A percentile compares a stretch with the other conserved stretches of the same genome.
These are phyloP conservation scores for Metallyticus violacea DNA, from an alignment of 2,888 invertebrate genomes.

Conservation along the genomic window DNA sequence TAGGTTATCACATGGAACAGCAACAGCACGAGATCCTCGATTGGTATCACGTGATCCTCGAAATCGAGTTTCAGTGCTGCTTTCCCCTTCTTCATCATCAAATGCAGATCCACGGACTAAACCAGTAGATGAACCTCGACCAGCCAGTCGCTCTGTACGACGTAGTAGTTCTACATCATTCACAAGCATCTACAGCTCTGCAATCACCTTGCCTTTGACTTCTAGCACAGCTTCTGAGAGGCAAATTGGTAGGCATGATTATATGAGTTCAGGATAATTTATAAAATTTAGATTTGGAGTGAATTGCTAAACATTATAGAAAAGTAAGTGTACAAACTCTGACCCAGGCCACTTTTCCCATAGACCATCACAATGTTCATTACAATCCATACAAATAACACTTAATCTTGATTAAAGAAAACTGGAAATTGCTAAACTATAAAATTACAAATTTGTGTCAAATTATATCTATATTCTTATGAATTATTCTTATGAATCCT, in stretches of 20 bases:
- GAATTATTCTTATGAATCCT: too few species aligned
- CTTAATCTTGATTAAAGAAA: too few species aligned
- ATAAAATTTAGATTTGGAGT: too few species aligned
- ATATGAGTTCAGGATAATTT: too few species aligned
- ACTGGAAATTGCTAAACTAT: too few species aligned
- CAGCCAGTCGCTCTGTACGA: neutral
- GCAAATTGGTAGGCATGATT: neutral
- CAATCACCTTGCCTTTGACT: neutral
- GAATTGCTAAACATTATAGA: too few species aligned
- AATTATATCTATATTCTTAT: too few species aligned
- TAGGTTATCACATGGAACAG: neutral
- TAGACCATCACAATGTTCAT: too few species aligned
- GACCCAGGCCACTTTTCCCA: too few species aligned
- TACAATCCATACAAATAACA: too few species aligned
- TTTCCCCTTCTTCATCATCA: neutral
- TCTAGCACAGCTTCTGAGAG: neutral
- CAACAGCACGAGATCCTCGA: conserved; percentile 29
- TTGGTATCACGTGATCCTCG: conserved; percentile 28
- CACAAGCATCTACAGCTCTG: conserved; percentile 16
- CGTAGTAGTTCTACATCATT: neutral
- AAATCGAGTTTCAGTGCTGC: neutral
- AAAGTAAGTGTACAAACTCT: too few species aligned
- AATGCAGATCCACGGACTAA: neutral
- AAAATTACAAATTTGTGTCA: too few species aligned
- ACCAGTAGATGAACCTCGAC: neutral